Conservation (phyloP, 2,797 vertebrate genomes). For the Pempheris klunzingeri region DNA sequence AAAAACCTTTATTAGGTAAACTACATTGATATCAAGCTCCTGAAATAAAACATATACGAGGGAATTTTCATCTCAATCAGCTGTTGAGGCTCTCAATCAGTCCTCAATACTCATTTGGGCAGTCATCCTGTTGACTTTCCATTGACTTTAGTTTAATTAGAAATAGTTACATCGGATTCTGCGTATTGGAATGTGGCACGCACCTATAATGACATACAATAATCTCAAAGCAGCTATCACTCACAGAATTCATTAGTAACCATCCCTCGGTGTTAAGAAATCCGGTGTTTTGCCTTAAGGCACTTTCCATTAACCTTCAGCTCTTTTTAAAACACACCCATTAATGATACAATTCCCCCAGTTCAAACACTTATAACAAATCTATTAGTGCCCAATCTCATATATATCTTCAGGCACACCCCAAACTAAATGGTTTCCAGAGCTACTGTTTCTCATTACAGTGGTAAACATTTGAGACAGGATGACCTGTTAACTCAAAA, state of each 20-base stretch:
- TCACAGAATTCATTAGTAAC: conserved; percentile 64
- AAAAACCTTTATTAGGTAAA: background rate
- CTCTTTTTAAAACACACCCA: conserved; percentile 67
- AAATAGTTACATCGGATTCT: conserved; percentile 42
- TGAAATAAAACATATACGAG: background rate
- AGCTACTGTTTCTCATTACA: conserved; percentile 57
- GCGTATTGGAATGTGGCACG: conserved; percentile 21
- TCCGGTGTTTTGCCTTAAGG: conserved; percentile 64
- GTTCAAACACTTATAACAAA: conserved; percentile 64
- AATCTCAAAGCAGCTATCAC: conserved; percentile 65
- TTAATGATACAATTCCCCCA: conserved; percentile 73
- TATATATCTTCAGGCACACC: conserved; percentile 61
- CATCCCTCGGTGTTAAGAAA: conserved; percentile 55
- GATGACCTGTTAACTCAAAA: conserved; percentile 59
- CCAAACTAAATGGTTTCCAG: conserved; percentile 42
- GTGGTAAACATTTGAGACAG: conserved; percentile 66
- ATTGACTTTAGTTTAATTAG: conserved; percentile 56
- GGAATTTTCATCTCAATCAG: background rate
- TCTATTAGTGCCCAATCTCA: conserved; percentile 63
- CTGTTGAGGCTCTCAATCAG: conserved; percentile 7
- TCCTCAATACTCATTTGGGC: background rate
- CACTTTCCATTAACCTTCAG: conserved; percentile 80
- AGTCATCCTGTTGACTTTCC: conserved; percentile 41
- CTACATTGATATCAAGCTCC: background rate
- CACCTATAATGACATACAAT: conserved; percentile 55